phyloP scores from a whole-genome alignment of 53 echinoderm and acorn worm species.

The Paelopatides confundens region DNA sequence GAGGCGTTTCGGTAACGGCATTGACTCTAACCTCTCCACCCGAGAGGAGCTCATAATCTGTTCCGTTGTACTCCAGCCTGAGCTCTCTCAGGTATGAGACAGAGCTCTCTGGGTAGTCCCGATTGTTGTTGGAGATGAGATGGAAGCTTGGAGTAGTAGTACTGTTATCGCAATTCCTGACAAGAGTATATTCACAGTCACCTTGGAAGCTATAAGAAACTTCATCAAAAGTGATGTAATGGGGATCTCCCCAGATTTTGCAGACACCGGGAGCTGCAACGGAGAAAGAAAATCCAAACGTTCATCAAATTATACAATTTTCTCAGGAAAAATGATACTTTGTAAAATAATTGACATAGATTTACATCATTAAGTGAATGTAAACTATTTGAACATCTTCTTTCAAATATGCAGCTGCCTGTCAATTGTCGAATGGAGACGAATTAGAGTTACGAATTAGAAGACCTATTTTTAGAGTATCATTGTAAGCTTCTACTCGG shows the following conservation, averaged over 20 bases:
- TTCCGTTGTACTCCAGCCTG: slow-evolving; percentile 56
- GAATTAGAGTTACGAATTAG: no score
- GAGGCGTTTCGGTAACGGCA: slow-evolving; percentile 59
- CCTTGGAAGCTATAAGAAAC: slow-evolving; percentile 74
- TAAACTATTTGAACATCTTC: no score
- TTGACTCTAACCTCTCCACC: slow-evolving; percentile 57
- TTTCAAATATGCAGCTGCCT: no score
- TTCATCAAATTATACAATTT: no score
- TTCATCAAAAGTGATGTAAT: slow-evolving; percentile 91
- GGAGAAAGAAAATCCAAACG: neutral
- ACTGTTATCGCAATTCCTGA: slow-evolving; percentile 56
- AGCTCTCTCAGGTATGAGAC: slow-evolving; percentile 66
- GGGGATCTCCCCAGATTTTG: slow-evolving; percentile 83
- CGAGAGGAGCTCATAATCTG: slow-evolving; percentile 43
- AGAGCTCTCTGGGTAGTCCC: slow-evolving; percentile 56
- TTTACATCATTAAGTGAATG: no score
- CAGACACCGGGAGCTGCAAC: slow-evolving; percentile 74
- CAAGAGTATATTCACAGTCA: slow-evolving; percentile 78
- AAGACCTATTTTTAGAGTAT: no score
- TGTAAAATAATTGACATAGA: no score
- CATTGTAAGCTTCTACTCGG: no score
- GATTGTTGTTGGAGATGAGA: slow-evolving; percentile 56
- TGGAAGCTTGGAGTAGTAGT: slow-evolving; percentile 39
- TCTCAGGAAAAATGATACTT: no score
- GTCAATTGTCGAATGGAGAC: no score